Evolutionary conservation across 2,888 invertebrate species (phyloP), one percentile per base, ranked within the genome.

Genomic region (Ligdia adustata): DNA sequence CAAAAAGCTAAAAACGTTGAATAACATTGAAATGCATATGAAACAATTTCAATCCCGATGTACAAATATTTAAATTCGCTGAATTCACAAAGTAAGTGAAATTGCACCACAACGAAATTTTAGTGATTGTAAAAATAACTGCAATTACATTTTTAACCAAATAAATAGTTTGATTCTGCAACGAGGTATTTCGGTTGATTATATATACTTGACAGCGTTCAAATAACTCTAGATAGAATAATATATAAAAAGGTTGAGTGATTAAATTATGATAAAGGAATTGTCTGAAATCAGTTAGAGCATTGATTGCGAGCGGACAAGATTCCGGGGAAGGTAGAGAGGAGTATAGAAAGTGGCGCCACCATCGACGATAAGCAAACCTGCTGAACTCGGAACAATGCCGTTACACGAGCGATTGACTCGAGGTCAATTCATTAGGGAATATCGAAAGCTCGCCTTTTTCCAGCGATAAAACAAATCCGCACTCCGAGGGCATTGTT

Each of bases 341-440:
- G 7, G 22, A n/a, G 22, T 6, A 6, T n/a, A 6, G 22, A 2
- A 22, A 3, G 22, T n/a, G n/a, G n/a, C n/a, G 52, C 46, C 39
- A 38, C 56, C 54, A 49, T 43, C 40, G 51, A 31, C 51, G 40
- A 43, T 53, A 55, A 55, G 57, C 55, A 57, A 60, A 57, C 51
- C 52, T 43, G 14, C 33, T 26, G 43, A 53, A 57, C 52, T 55
- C 20, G 42, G 51, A 42, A 52, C 51, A 52, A 60, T 57, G 55
- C 55, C 46, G 57, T 61, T 66, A 70, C 54, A 61, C 58, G 59
- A 57, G 20, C 63, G 60, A 67, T 69, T 60, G 61, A 48, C 52
- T 56, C 39, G 59, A 56, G 62, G 56, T 62, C 71, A 64, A 65
- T 62, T 71, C 71, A 72, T 71, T 71, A 70, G 61, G 69, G 61